Evolutionary conservation across 2,888 invertebrate species (phyloP), one percentile per base, ranked within the genome.

Genomic region (Taenaris catops): DNA sequence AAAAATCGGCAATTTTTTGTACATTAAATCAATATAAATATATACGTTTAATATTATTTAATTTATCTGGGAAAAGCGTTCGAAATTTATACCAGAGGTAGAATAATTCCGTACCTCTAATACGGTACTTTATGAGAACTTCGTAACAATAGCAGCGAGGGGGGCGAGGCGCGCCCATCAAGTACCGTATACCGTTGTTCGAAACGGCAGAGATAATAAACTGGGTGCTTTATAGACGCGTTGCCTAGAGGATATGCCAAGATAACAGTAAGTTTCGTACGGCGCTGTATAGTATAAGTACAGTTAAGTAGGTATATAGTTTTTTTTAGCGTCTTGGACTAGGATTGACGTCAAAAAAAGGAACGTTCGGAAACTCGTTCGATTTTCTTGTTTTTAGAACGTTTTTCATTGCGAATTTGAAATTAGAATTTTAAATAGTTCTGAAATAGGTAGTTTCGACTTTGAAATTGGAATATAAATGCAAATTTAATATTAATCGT

Each of bases 191-290:
- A 73, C 65, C 58, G 56, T 49, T 44, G 24, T 56, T 50, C 68
- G 24, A 8, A 8, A 18, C 8, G 18, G 6, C 9, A 14, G 61
- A 42, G 51, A 50, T 51, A 54, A 56, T 67, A 68, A 83, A 80
- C 65, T 58, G 61, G 52, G 49, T 75, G 65, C 87, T 57, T 57
- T 84, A 80, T 84, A 64, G 68, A 58, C 76, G 74, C 68, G 66
- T 73, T 70, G 81, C 81, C 86, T 84, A 83, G 83, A 87, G 87
- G 87, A 87, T 87, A 87, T 87, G 84, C 83, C 84, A 83, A 87
- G 87, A 87, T 87, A 87, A 87, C 87, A 87, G 87, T 87, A 87
- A 87, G 84, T 87, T 87, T 86, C 79, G 83, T 84, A 79, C 78
- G 69, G 67, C 72, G 72, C 78, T 74, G 41, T 72, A 66, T 70